Conservation (phyloP, 1,140 invertebrate genomes). For the Alviniconcha marisindica region DNA sequence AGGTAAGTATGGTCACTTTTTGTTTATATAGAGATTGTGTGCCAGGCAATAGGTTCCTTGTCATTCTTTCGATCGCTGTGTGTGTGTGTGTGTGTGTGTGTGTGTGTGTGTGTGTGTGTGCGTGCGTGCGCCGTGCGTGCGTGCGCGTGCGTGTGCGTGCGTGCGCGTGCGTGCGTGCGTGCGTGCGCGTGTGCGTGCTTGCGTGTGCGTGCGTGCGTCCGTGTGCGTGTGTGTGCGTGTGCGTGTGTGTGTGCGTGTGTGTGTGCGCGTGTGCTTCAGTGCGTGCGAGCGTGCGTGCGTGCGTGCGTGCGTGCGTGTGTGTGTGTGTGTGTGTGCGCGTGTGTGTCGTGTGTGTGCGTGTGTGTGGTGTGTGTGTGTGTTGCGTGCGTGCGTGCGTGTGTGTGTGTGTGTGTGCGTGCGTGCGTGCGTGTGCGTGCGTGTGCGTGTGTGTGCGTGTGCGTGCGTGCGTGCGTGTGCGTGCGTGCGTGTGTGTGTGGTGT, state of each 20-base stretch:
- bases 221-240: conserved; percentile 2
- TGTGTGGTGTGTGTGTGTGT: not conserved
- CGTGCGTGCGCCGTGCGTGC: too few relatives aligned
- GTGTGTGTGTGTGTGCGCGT: conserved; percentile 3
- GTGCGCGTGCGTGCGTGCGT: not conserved
- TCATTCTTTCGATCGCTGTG: too few relatives aligned
- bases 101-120: too few relatives aligned
- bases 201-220: not conserved
- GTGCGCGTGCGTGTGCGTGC: too few relatives aligned
- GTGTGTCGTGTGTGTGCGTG: not conserved
- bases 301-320: conserved; percentile 17
- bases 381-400: not conserved
- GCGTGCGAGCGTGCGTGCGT: not conserved
- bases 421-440: too few relatives aligned
- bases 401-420: not conserved
- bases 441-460: not conserved
- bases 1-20: too few relatives aligned
- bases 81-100: too few relatives aligned
- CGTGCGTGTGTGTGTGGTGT: too few relatives aligned
- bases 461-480: not conserved
- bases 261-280: too few relatives aligned
- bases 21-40: too few relatives aligned
- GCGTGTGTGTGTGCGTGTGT: not conserved
- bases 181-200: not conserved
- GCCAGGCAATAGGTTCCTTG: too few relatives aligned